A percentile compares a stretch with the other conserved stretches of the same genome.
These are phyloP conservation scores for Podarcis muralis DNA, from an alignment of 2,113 vertebrate species.

Conservation along the genomic window DNA sequence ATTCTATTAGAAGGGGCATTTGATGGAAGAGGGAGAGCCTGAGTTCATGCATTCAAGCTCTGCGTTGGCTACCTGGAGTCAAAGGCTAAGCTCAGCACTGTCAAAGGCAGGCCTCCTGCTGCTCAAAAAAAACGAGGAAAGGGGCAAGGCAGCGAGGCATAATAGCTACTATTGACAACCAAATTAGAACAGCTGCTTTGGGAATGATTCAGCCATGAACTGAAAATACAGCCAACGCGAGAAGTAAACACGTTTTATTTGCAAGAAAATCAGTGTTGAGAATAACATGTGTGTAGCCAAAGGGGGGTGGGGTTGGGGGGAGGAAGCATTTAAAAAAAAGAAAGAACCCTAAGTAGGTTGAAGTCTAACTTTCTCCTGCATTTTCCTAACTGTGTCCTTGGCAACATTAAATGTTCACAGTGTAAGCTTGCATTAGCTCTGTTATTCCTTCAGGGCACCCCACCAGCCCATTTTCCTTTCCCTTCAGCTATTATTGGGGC, in stretches of 20 bases:
- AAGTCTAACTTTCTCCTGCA: neutral
- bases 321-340: neutral
- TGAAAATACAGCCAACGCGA: slow-evolving; percentile 17
- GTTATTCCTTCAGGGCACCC: neutral
- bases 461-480: neutral
- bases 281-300: slow-evolving; percentile 20
- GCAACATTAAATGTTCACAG: neutral
- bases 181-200: slow-evolving; percentile 28
- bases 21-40: slow-evolving; percentile 22
- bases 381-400: neutral
- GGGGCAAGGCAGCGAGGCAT: neutral
- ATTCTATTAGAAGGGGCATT: neutral
- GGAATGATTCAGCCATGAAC: slow-evolving; percentile 35
- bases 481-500: neutral
- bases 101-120: slow-evolving; percentile 22
- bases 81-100: slow-evolving; percentile 39
- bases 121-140: slow-evolving; percentile 27
- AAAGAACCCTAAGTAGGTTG: neutral
- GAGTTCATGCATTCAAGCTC: slow-evolving; percentile 38
- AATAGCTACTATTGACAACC: slow-evolving; percentile 49
- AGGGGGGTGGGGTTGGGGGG: neutral
- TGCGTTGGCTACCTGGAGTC: slow-evolving; percentile 10
- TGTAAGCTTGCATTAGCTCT: neutral
- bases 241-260: neutral
- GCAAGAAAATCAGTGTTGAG: neutral